Evolutionary conservation across 1,140 invertebrate genomes (phyloP), one percentile per base, ranked within the genome.

Genomic region (Drosophila virilis): DNA sequence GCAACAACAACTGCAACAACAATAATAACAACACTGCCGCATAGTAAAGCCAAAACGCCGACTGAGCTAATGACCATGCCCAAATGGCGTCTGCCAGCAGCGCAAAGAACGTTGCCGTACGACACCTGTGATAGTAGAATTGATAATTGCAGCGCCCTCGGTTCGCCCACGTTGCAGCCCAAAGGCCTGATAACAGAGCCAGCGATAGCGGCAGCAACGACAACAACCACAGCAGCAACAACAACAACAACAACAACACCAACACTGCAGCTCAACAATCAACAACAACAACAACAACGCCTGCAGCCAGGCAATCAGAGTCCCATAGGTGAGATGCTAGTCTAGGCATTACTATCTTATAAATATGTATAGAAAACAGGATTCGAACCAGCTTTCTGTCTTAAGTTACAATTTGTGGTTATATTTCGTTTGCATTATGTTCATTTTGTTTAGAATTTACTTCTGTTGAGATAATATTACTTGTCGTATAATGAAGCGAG

Each of bases 261-360:
- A 50, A 70, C 57, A 4, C 22, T 78, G 69, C 82, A 74, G 17
- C 52, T 69, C 8, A 74, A 73, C 40, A 88, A 72, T 72, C 84
- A 88, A 7, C 45, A 69, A 42, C 74, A 74, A 10, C 74, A 76
- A 12, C 78, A 75, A 13, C 84, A 78, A 12, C 85, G 90, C 17
- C 37, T 91, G 59, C 90, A 83, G 22, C 66, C 83, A 8, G 92
- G 91, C 17, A 92, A 92, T 76, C 92, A 92, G 13, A 92, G 92
- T 74, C 92, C 92, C 67, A 90, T 92, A 64, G 91, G 91, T 92
- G 54, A 42, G 4, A 9, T 4, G 6, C 4, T n/a, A n/a, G 17
- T 10, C 38, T 40, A 4, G 22, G 22, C 22, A 28, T 28, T 28
- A 28, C 0, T 28, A 28, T 28, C 4, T 5, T 28, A 28, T 28